A percentile compares a stretch with the other conserved stretches of the same genome.
Conservation (phyloP, 1,140 invertebrate species). For the Scaptodrosophila lebanonensis region DNA sequence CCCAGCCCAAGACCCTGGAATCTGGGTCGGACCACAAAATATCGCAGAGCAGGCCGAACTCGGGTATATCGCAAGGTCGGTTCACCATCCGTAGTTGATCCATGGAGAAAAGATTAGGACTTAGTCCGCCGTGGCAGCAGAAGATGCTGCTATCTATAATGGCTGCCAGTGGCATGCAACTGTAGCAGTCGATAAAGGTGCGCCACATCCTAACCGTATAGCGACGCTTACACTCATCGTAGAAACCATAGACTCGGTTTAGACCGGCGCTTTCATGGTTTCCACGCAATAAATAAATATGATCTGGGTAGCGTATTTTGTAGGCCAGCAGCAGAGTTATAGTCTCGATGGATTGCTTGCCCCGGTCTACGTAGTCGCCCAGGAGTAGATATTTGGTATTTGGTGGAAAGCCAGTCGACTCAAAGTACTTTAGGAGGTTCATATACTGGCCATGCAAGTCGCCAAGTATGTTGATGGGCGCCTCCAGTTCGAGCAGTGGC, state of each 20-base stretch:
- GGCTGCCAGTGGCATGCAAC: slow-evolving; percentile 96
- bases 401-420: slow-evolving; percentile 98
- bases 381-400: slow-evolving; percentile 99
- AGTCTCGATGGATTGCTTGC: slow-evolving; percentile 91
- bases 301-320: slow-evolving; percentile 93
- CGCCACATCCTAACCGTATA: slow-evolving; percentile 99
- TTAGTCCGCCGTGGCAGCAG: slow-evolving; percentile 95
- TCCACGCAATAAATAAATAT: slow-evolving; percentile 88
- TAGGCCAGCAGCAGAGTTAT: slow-evolving; percentile 96
- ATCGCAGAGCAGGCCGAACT: slow-evolving; percentile 95
- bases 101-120: slow-evolving; percentile 92
- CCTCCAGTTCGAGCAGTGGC: slow-evolving; percentile 96
- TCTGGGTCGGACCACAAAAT: slow-evolving; percentile 98
- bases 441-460: slow-evolving; percentile 99
- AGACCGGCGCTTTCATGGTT: slow-evolving; percentile 91
- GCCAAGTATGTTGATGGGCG: slow-evolving; percentile 98
- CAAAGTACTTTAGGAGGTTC: slow-evolving; percentile 96
- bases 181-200: slow-evolving; percentile 92
- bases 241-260: slow-evolving; percentile 95
- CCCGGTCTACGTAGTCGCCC: slow-evolving; percentile 90
- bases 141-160: slow-evolving; percentile 98
- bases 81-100: slow-evolving; percentile 92
- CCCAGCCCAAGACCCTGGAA: slow-evolving; percentile 90
- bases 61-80: slow-evolving; percentile 94
- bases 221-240: slow-evolving; percentile 96